Conservation (phyloP, 2,113 vertebrate genomes). For the Dicerorhinus sumatrensis region DNA sequence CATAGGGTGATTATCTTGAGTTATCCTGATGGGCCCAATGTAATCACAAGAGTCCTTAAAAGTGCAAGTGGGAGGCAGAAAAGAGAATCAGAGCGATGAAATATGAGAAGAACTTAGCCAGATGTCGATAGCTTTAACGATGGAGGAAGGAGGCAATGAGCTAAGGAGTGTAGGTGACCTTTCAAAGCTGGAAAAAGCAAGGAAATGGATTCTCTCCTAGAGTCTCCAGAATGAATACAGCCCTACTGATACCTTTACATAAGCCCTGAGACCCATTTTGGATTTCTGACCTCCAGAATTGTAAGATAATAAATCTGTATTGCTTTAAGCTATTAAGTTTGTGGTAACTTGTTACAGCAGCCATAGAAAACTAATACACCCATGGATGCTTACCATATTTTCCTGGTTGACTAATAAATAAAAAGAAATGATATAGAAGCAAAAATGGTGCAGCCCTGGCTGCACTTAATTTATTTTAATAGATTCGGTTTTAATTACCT, state of each 20-base stretch:
- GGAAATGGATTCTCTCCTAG: not conserved
- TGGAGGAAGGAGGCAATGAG: not conserved
- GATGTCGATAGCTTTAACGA: not conserved
- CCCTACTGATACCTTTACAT: not conserved
- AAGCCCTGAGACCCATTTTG: not conserved
- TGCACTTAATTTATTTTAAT: conserved; percentile 55
- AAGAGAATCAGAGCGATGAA: not conserved
- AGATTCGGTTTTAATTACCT: conserved; percentile 61
- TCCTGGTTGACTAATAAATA: conserved; percentile 2
- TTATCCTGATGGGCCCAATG: not conserved
- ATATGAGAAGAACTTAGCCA: not conserved
- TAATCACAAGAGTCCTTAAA: not conserved
- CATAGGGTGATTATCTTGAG: not conserved
- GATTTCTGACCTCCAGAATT: not conserved
- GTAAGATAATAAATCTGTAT: not conserved
- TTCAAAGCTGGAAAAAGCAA: not conserved
- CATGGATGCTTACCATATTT: not conserved
- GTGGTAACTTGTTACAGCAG: not conserved
- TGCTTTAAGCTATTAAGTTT: not conserved
- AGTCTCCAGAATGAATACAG: not conserved
- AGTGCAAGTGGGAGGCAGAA: not conserved
- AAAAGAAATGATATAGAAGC: not conserved
- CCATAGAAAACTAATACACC: not conserved
- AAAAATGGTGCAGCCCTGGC: not conserved
- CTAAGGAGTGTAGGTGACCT: not conserved